Conservation (phyloP, 2,888 invertebrate genomes). For the Omphaloscelis lunosa region DNA sequence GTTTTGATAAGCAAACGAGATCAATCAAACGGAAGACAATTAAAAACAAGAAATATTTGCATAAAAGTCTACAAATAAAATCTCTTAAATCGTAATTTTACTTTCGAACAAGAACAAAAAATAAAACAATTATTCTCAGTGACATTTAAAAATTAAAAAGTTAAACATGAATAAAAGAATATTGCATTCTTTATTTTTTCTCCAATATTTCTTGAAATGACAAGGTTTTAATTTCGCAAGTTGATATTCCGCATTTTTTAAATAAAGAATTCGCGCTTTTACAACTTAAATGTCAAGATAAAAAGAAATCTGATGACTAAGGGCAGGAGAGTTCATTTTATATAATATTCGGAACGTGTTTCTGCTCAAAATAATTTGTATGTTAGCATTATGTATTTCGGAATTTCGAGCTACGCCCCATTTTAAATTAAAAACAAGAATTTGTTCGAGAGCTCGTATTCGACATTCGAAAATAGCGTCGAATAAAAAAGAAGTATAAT, state of each 20-base stretch:
- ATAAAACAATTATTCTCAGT: slow-evolving; percentile 11
- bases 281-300: slow-evolving; percentile 63
- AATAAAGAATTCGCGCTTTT: slow-evolving; percentile 59
- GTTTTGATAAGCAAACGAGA: slow-evolving; percentile 60
- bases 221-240: slow-evolving; percentile 59
- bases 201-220: slow-evolving; percentile 50
- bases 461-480: slow-evolving; percentile 37
- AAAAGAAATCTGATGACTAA: slow-evolving; percentile 70
- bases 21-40: slow-evolving; percentile 59
- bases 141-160: slow-evolving; percentile 56
- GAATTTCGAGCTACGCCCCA: slow-evolving; percentile 40
- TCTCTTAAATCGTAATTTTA: slow-evolving; percentile 18
- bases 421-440: slow-evolving; percentile 49
- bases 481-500: slow-evolving; percentile 24
- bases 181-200: slow-evolving; percentile 33
- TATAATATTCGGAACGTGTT: slow-evolving; percentile 60
- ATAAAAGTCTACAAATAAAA: slow-evolving; percentile 40
- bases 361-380: slow-evolving; percentile 37
- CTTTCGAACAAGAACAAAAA: slow-evolving; percentile 25
- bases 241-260: slow-evolving; percentile 52
- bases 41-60: slow-evolving; percentile 54
- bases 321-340: slow-evolving; percentile 61
- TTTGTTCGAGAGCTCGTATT: slow-evolving; percentile 19
- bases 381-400: slow-evolving; percentile 30
- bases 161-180: slow-evolving; percentile 50